Percentiles rank a stretch among this genome's conserved stretches.
Evolutionary conservation across 2,113 vertebrate species (phyloP).

Genomic region (Lethenteron camtschaticum): DNA sequence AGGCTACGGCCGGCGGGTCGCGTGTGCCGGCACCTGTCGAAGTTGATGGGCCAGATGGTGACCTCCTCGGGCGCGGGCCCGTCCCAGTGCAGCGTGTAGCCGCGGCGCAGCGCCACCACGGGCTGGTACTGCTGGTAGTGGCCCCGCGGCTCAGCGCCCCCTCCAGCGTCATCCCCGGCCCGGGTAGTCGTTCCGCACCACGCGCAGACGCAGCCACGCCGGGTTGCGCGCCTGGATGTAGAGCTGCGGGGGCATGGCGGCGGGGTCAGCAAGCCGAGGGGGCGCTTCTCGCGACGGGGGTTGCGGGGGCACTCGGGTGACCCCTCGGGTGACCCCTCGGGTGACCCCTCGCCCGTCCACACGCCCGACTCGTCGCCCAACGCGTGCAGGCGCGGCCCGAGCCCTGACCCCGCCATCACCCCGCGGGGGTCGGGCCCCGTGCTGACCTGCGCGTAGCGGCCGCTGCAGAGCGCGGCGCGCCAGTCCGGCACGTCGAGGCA

Average conservation of each 20-base stretch:
- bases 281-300: too few relatives aligned
- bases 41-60: conserved; percentile 87
- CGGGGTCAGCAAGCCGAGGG: too few relatives aligned
- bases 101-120: conserved; percentile 52
- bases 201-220: conserved; percentile 49
- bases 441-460: conserved; percentile 63
- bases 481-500: conserved; percentile 81
- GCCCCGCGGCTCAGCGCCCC: conserved; percentile 62
- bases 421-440: not conserved
- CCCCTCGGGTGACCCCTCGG: too few relatives aligned
- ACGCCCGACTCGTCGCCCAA: too few relatives aligned
- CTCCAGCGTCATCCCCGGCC: conserved; percentile 39
- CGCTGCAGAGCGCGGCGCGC: conserved; percentile 78
- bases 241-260: conserved; percentile 26
- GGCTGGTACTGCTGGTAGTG: conserved; percentile 98
- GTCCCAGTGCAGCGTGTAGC: conserved; percentile 90
- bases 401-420: too few relatives aligned
- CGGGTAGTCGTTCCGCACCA: conserved; percentile 63
- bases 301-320: too few relatives aligned
- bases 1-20: too few relatives aligned
- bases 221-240: conserved; percentile 71
- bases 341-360: too few relatives aligned
- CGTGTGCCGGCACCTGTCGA: conserved; percentile 49
- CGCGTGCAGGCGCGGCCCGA: too few relatives aligned
- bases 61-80: conserved; percentile 57